Evolutionary conservation across 2,888 invertebrate genomes (phyloP).

Genomic region (Sinodicranocentrus sp.): DNA sequence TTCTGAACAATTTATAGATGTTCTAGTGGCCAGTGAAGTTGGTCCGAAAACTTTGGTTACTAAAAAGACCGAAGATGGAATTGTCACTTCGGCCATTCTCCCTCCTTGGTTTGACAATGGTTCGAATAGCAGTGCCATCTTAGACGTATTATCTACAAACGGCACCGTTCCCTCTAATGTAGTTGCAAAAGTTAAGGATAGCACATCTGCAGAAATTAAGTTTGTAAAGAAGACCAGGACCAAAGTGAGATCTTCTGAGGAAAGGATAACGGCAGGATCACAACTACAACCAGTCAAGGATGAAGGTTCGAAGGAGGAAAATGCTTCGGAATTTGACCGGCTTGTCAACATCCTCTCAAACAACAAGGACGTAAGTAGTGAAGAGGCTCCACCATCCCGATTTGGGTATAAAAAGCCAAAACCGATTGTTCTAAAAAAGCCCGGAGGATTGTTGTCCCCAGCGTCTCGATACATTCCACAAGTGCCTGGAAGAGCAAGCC

Average conservation of each 20-base stretch:
- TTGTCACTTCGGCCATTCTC: slow-evolving; percentile 75
- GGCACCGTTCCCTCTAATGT: slow-evolving; percentile 32
- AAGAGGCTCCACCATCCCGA: slow-evolving; percentile 35
- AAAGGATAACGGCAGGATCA: not conserved
- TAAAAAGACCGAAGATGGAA: slow-evolving; percentile 74
- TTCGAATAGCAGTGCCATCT: slow-evolving; percentile 28
- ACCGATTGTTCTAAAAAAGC: slow-evolving; percentile 52
- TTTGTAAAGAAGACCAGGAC: slow-evolving; percentile 26
- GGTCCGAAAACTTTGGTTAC: slow-evolving; percentile 73
- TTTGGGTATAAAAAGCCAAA: slow-evolving; percentile 51
- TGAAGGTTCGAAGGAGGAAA: slow-evolving; percentile 18
- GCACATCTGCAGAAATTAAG: not conserved
- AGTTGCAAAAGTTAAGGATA: slow-evolving; percentile 49
- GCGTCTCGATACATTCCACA: slow-evolving; percentile 39
- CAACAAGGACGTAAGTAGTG: slow-evolving; percentile 39
- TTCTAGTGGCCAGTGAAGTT: slow-evolving; percentile 72
- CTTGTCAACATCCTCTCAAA: slow-evolving; percentile 57
- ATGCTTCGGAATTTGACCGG: slow-evolving; percentile 52
- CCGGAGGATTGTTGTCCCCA: slow-evolving; percentile 9
- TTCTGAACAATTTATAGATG: slow-evolving; percentile 70
- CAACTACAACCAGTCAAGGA: not conserved
- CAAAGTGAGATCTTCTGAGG: slow-evolving; percentile 29
- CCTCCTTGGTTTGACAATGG: slow-evolving; percentile 75
- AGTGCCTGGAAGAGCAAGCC: slow-evolving; percentile 43
- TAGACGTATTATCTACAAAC: slow-evolving; percentile 43